Base-by-base conservation (phyloP, 2,797 vertebrate species). In the Kryptopterus vitreolus region DNA sequence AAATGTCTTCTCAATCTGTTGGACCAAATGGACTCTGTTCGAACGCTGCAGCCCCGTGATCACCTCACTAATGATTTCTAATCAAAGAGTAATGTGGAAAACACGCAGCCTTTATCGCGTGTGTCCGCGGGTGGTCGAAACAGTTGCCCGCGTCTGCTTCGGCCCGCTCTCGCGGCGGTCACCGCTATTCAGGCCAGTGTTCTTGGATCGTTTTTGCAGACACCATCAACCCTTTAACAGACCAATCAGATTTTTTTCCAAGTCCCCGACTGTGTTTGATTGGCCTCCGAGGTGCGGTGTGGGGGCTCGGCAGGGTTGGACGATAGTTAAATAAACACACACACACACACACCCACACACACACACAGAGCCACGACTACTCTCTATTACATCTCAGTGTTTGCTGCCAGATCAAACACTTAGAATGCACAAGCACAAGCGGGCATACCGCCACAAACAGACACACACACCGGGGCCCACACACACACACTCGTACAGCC, bases 11-110 rank as follows among this genome's bases (percentile, higher is more conserved):
- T 85, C 91, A 92, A 90, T 92, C 91, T 93, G 92, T 87, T 86
- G 38, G 77, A 91, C 87, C 92, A 93, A 92, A 93, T 93, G 90
- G 92, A 89, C 90, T 81, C 92, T 90, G 90, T 91, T 85, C 86
- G 87, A 89, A 91, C 82, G 85, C 86, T 84, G 86, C 88, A 89
- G 38, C 83, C 81, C 91, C 89, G 88, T 89, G 88, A 91, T 90
- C 87, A 90, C 88, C 85, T 90, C 90, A 86, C 90, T 92, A 93
- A 92, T 92, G 90, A 92, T 91, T 89, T 90, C 86, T 92, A 90
- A 92, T 90, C 87, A 92, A 91, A 91, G 92, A 91, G 91, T 90
- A 90, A 90, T 86, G 88, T 86, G 71, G 87, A 84, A 82, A 73
- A 50, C 58, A 79, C 26, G 68, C 62, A 53, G 48, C 53, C 86